Conservation (phyloP, 2,113 vertebrate genomes). For the Myotis yumanensis region DNA sequence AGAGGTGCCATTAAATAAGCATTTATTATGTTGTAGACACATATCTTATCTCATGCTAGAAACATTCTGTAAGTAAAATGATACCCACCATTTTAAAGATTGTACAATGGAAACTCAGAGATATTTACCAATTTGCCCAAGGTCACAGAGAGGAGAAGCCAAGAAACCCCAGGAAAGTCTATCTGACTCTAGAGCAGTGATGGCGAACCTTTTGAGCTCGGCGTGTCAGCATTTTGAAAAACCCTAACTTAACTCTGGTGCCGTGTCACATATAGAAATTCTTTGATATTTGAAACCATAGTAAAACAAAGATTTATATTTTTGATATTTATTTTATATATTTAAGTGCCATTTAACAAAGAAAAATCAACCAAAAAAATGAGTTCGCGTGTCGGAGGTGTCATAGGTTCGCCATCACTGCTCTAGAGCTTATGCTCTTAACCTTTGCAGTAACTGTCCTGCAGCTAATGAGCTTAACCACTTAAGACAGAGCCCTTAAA, state of each 20-base stretch:
- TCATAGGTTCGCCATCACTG: no score
- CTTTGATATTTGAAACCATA: no score
- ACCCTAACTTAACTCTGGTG: no score
- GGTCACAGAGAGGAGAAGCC: background rate
- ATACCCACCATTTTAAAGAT: background rate
- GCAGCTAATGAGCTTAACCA: background rate
- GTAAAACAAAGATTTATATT: no score
- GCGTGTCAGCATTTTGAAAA: no score
- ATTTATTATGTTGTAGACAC: background rate
- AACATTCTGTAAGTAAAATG: background rate
- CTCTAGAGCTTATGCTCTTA: background rate
- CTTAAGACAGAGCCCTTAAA: background rate
- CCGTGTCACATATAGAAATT: no score
- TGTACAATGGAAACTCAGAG: background rate
- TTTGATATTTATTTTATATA: no score
- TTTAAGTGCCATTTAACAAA: no score
- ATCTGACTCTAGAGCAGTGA: background rate
- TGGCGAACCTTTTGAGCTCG: no score
- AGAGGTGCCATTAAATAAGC: background rate
- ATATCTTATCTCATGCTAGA: background rate
- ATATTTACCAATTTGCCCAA: background rate
- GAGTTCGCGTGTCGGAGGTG: no score
- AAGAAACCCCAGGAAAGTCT: background rate
- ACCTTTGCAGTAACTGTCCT: background rate
- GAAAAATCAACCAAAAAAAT: no score